These are phyloP conservation scores for Tokudaia tokunoshimensis DNA, from an alignment of 2,797 vertebrate species.

Conservation along the genomic window DNA sequence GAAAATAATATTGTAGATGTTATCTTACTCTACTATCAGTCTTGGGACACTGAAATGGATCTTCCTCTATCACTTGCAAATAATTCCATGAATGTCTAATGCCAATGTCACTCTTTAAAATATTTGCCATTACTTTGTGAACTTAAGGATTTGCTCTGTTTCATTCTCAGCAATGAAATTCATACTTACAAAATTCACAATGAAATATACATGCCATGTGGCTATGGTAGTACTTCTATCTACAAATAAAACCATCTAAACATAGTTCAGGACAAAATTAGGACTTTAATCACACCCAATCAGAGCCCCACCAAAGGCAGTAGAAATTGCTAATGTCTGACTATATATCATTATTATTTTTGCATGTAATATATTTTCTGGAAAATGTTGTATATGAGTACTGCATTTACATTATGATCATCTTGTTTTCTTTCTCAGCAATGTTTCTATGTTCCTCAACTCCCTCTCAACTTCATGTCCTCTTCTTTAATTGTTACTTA, in stretches of 20 bases:
- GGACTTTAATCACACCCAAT: slow-evolving; percentile 35
- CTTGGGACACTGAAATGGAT: slow-evolving; percentile 22
- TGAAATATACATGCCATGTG: neutral
- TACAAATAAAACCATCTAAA: slow-evolving; percentile 55
- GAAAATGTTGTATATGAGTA: neutral
- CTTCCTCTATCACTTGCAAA: slow-evolving; percentile 1
- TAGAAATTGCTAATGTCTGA: neutral
- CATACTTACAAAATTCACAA: slow-evolving; percentile 15
- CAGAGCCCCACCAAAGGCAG: slow-evolving; percentile 2
- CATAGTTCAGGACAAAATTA: slow-evolving; percentile 36
- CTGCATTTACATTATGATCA: neutral
- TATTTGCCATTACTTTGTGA: neutral
- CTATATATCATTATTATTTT: neutral
- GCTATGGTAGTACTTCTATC: slow-evolving; percentile 34
- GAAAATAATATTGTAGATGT: slow-evolving; percentile 31
- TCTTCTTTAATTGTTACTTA: neutral
- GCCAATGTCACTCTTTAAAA: slow-evolving; percentile 10
- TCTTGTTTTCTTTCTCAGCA: neutral
- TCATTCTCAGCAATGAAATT: slow-evolving; percentile 42
- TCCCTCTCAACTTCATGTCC: neutral
- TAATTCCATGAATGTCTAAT: slow-evolving; percentile 15
- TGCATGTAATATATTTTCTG: neutral
- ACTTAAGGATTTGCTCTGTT: slow-evolving; percentile 51
- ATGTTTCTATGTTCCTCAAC: too few species aligned
- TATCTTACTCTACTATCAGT: neutral